Evolutionary conservation across 2,888 invertebrate species (phyloP).

Genomic region (Gryllus longicercus): DNA sequence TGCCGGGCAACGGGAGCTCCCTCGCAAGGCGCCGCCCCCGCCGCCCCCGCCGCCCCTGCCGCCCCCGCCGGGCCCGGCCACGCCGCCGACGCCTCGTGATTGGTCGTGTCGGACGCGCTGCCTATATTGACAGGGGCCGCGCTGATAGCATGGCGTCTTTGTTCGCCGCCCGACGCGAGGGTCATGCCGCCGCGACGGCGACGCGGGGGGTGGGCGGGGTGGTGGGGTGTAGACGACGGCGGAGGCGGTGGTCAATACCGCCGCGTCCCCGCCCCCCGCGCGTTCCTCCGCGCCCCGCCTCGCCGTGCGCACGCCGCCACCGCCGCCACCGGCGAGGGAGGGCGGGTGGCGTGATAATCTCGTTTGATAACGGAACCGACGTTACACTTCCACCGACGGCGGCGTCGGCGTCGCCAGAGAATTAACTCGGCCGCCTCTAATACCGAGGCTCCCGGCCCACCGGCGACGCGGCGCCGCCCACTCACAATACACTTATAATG

Average conservation of each 20-base stretch:
- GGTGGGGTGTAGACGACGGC: neutral
- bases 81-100: neutral
- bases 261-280: neutral
- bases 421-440: neutral
- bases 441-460: neutral
- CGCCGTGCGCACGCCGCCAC: neutral
- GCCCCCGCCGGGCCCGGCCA: neutral
- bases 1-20: neutral
- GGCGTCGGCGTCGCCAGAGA: neutral
- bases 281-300: neutral
- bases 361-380: neutral
- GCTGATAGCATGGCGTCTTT: conserved; percentile 17
- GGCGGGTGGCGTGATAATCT: neutral
- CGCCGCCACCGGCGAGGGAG: neutral
- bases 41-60: neutral
- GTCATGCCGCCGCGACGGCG: neutral
- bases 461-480: neutral
- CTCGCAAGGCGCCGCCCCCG: conserved; percentile 1
- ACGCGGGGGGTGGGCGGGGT: neutral
- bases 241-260: conserved; percentile 9
- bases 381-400: neutral
- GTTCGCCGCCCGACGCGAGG: neutral
- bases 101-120: conserved; percentile 17
- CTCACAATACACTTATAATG: neutral
- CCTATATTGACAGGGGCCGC: neutral